Base-by-base conservation (phyloP, 2,888 invertebrate species). In the Drosophila fungiperda region DNA sequence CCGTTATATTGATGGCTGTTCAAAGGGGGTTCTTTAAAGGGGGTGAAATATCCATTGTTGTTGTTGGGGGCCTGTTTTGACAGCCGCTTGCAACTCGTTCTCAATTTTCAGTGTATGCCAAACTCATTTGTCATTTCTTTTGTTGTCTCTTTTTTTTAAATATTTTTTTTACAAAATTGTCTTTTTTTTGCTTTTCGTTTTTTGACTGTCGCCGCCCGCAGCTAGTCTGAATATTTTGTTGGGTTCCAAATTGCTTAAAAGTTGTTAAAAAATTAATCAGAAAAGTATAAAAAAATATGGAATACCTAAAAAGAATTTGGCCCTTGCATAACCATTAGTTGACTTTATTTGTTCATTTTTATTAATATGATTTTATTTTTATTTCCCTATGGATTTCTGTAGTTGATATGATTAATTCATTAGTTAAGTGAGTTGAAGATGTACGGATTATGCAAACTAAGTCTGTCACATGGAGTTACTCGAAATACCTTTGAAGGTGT, bases 381-480 rank as follows among this genome's bases (percentile, higher is more conserved):
- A 23, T 3, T 7, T 52, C 6, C 61, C 50, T 36, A 38, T 73
- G 45, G 20, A 70, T 68, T 66, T 68, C 49, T 68, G 54, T 66
- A 32, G 49, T 68, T 70, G 26, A 52, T 76, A 33, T 74, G 87
- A 89, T 87, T 82, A 82, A 87, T 85, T 77, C 58, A 71, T 78
- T 80, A 78, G 62, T 61, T 32, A 60, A 71, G 35, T 58, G 63
- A 50, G 53, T 36, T 17, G 20, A 58, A 77, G 64, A 23, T 57
- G 55, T 58, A 35, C 33, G 50, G 45, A 66, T 62, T 75, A 60
- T 75, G 76, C 65, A 76, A 80, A 66, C 26, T 26, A 45, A n/a
- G 11, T 7, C 33, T 49, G 6, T n/a, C 7, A 20, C n/a, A 58
- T 63, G 20, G 17, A 29, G 26, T 23, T 52, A 35, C 20, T 15